phyloP scores from a whole-genome alignment of 2,888 invertebrate species.

The Tetragnatha montana region DNA sequence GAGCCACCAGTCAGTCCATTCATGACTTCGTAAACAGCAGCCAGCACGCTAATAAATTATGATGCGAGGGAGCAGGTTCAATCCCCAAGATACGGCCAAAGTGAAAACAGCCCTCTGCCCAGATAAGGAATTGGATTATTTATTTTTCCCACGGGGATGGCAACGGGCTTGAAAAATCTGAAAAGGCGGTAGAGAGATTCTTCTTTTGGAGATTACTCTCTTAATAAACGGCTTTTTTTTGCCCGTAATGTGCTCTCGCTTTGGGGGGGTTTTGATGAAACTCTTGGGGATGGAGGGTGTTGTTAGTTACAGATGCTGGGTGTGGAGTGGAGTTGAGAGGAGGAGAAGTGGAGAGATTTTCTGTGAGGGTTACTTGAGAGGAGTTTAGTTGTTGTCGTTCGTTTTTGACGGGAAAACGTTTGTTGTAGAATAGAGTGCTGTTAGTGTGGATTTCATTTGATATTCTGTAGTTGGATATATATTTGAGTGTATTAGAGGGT shows the following conservation, averaged over 20 bases:
- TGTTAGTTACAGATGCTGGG: too few relatives aligned
- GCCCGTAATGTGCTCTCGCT: background rate
- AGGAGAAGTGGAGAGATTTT: too few relatives aligned
- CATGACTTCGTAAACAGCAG: background rate
- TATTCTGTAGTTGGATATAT: too few relatives aligned
- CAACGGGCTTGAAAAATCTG: background rate
- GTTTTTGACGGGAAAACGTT: too few relatives aligned
- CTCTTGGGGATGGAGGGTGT: background rate
- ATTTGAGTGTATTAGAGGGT: too few relatives aligned
- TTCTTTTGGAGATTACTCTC: background rate
- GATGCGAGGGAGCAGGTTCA: background rate
- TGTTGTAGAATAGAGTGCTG: too few relatives aligned
- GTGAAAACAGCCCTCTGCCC: background rate
- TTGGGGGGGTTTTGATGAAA: background rate
- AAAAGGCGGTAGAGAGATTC: background rate
- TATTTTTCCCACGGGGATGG: background rate
- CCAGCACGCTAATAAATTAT: background rate
- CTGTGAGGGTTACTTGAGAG: too few relatives aligned
- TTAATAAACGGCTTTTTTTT: background rate
- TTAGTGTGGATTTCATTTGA: too few relatives aligned
- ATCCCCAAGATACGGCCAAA: background rate
- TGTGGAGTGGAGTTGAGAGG: too few relatives aligned
- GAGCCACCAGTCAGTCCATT: background rate
- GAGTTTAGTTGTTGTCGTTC: too few relatives aligned
- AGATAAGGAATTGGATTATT: conserved; percentile 1